Conservation (phyloP, 2,888 invertebrate genomes). For the Lepidochitona cinerea region DNA sequence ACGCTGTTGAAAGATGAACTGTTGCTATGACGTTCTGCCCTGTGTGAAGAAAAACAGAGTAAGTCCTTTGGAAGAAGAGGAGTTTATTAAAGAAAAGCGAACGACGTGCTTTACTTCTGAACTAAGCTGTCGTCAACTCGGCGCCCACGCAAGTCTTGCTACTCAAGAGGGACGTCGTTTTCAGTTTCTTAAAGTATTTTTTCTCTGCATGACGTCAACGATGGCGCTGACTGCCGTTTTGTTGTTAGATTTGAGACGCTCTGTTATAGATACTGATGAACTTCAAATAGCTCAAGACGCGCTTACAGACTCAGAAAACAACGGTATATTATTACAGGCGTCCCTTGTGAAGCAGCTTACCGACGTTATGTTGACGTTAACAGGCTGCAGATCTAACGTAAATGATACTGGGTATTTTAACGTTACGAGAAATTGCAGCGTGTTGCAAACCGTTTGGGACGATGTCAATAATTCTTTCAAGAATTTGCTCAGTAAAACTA, state of each 20-base stretch:
- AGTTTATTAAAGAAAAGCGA: not conserved
- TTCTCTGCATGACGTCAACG: not conserved
- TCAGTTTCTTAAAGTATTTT: slow-evolving; percentile 1
- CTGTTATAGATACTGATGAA: not conserved
- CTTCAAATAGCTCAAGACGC: not conserved
- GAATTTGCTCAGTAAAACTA: not conserved
- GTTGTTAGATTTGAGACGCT: not conserved
- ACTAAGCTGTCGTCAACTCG: not conserved
- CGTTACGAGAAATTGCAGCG: not conserved
- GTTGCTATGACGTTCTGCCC: not conserved
- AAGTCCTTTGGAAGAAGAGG: not conserved
- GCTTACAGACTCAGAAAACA: not conserved
- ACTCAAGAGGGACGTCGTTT: not conserved
- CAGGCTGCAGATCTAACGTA: not conserved
- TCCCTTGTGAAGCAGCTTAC: not conserved
- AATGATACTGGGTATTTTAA: not conserved
- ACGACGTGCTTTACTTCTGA: not conserved
- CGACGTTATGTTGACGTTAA: not conserved
- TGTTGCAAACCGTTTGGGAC: not conserved
- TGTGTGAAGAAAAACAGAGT: not conserved
- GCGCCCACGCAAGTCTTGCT: not conserved
- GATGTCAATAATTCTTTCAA: not conserved
- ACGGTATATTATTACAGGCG: not conserved
- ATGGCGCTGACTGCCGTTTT: not conserved
- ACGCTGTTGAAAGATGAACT: not conserved